Percentiles rank a stretch among this genome's conserved stretches.
Evolutionary conservation across 2,113 vertebrate species (phyloP).

Genomic region (Lophochroa leadbeateri): DNA sequence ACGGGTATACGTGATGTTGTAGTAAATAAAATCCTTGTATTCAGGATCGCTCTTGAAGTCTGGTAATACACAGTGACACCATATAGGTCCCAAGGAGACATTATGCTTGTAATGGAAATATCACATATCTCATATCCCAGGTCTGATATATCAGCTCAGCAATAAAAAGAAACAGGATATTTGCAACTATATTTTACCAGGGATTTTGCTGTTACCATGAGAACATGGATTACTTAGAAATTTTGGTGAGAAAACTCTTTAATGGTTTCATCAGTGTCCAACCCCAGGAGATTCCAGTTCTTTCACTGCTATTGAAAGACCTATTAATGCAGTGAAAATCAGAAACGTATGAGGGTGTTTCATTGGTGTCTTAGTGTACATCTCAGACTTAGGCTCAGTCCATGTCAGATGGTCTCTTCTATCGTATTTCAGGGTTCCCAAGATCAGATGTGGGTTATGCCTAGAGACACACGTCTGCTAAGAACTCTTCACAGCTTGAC

Average conservation of each 20-base stretch:
- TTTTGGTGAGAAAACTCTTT: conserved; percentile 60
- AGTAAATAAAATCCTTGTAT: conserved; percentile 36
- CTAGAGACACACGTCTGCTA: rapidly evolving
- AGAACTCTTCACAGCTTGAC: not conserved
- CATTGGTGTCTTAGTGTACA: not conserved
- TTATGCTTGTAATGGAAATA: conserved; percentile 67
- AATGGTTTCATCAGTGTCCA: conserved; percentile 50
- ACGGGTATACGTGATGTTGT: not conserved
- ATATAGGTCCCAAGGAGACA: conserved; percentile 53
- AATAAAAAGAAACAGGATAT: conserved; percentile 72
- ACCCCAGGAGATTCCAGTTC: not conserved
- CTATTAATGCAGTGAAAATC: conserved; percentile 22
- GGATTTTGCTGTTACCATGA: conserved; percentile 66
- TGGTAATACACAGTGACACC: conserved; percentile 36
- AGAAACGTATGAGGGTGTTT: not conserved
- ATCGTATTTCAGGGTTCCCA: not conserved
- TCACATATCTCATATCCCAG: conserved; percentile 50
- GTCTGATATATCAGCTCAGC: conserved; percentile 61
- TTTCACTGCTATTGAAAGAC: not conserved
- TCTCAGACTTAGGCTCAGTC: not conserved
- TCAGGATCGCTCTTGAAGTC: conserved; percentile 1
- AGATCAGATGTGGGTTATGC: not conserved
- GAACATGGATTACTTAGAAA: conserved; percentile 64
- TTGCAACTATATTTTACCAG: conserved; percentile 66
- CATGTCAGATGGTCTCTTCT: not conserved